These are phyloP conservation scores for Serilophus lunatus DNA, from an alignment of 2,113 vertebrate genomes.

Conservation along the genomic window DNA sequence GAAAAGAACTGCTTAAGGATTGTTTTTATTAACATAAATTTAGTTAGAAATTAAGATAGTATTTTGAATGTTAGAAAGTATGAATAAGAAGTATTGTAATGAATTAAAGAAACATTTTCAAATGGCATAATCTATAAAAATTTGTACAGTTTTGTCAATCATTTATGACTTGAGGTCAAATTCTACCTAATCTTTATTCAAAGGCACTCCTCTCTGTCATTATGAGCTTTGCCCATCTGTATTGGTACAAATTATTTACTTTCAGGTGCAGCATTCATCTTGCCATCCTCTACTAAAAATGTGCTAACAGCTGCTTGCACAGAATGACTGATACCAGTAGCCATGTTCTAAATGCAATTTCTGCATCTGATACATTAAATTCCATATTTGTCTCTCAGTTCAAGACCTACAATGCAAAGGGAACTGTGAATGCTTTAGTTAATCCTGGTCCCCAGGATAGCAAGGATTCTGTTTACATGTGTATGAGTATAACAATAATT, in stretches of 20 bases:
- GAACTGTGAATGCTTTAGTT: neutral
- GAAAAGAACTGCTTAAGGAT: neutral
- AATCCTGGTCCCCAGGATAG: neutral
- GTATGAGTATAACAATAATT: neutral
- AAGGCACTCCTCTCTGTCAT: neutral
- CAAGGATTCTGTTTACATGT: neutral
- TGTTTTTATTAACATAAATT: slow-evolving; percentile 36
- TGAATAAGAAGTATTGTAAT: neutral
- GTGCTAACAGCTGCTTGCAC: neutral
- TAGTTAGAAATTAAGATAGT: slow-evolving; percentile 16
- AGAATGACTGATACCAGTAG: neutral
- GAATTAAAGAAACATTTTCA: slow-evolving; percentile 16
- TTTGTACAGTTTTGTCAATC: neutral
- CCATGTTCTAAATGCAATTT: neutral
- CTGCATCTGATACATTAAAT: neutral
- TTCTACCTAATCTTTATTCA: neutral
- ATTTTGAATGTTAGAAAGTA: slow-evolving; percentile 5
- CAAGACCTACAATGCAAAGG: neutral
- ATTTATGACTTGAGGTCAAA: neutral
- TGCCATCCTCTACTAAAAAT: neutral
- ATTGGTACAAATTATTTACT: neutral
- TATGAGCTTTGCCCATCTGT: neutral
- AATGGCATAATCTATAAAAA: neutral
- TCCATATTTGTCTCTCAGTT: neutral
- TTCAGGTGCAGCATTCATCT: neutral